A percentile compares a stretch with the other conserved stretches of the same genome.
Evolutionary conservation across 2,797 vertebrate species (phyloP).

Genomic region (Lithobates pipiens): DNA sequence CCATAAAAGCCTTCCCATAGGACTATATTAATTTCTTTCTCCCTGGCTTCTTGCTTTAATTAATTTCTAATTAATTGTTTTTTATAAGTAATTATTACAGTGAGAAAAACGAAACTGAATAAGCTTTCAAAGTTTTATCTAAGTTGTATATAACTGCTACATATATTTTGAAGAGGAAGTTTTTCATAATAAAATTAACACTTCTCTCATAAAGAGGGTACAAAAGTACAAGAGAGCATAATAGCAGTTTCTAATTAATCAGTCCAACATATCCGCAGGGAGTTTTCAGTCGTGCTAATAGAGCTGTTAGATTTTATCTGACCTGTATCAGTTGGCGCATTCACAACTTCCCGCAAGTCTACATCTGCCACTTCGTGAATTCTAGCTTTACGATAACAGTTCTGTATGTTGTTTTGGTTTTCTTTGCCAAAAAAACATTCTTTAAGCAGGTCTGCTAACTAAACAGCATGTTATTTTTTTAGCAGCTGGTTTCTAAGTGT

Average conservation of each 20-base stretch:
- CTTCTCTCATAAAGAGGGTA: slow-evolving; percentile 17
- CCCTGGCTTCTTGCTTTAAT: background rate
- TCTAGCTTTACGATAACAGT: slow-evolving; percentile 51
- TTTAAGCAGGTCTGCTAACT: slow-evolving; percentile 31
- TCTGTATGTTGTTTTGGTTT: slow-evolving; percentile 50
- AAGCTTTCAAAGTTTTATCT: slow-evolving; percentile 11
- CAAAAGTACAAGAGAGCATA: slow-evolving; percentile 13
- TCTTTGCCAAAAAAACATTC: slow-evolving; percentile 57
- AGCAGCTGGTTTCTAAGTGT: slow-evolving; percentile 30
- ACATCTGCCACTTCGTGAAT: slow-evolving; percentile 58
- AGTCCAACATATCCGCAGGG: slow-evolving; percentile 38
- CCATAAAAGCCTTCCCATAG: too few species aligned
- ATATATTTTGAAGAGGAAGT: background rate
- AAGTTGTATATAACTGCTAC: background rate
- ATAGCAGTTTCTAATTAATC: slow-evolving; percentile 43
- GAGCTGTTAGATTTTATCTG: slow-evolving; percentile 49
- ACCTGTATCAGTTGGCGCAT: slow-evolving; percentile 58
- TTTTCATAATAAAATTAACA: slow-evolving; percentile 35
- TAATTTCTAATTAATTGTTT: background rate
- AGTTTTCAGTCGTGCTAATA: slow-evolving; percentile 46
- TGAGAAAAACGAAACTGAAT: background rate
- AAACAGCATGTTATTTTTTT: slow-evolving; percentile 57
- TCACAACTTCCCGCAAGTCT: slow-evolving; percentile 32
- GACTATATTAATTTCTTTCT: background rate
- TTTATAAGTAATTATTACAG: background rate